phyloP scores from a whole-genome alignment of 2,888 invertebrate species.

The Hyles lineata region DNA sequence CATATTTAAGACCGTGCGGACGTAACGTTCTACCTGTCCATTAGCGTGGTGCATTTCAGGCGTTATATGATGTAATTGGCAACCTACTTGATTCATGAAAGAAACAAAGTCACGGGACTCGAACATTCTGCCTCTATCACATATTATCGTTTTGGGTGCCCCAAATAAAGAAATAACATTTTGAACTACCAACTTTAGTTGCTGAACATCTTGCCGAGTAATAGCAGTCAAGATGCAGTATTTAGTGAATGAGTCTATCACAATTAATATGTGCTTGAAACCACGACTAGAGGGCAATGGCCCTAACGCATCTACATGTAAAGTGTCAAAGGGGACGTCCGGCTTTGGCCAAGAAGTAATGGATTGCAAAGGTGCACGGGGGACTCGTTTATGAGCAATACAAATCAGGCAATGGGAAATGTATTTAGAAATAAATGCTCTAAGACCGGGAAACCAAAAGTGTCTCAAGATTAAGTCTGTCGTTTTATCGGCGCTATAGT shows the following conservation, averaged over 20 bases:
- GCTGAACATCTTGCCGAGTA: constrained; percentile 33
- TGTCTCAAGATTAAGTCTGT: constrained; percentile 1
- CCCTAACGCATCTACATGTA: constrained; percentile 38
- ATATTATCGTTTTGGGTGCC: constrained; percentile 21
- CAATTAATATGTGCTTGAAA: constrained; percentile 32
- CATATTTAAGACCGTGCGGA: no score
- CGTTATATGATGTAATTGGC: constrained; percentile 28
- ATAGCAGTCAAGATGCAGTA: constrained; percentile 37
- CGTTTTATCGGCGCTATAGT: neutral
- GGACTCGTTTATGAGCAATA: no score
- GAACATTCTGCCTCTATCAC: constrained; percentile 37
- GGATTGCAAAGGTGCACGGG: neutral
- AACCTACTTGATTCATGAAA: no score
- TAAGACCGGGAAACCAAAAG: no score
- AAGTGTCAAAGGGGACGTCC: constrained; percentile 32
- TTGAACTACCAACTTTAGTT: constrained; percentile 33
- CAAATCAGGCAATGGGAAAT: no score
- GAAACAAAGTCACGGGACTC: no score
- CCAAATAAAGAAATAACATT: constrained; percentile 39
- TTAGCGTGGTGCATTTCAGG: constrained; percentile 35
- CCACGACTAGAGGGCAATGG: constrained; percentile 37
- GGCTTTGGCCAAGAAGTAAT: neutral
- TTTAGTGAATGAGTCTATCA: constrained; percentile 40
- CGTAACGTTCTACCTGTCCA: constrained; percentile 35
- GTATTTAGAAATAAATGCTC: no score